Conservation (phyloP, 1,140 invertebrate species). For the Drosophila triauraria region DNA sequence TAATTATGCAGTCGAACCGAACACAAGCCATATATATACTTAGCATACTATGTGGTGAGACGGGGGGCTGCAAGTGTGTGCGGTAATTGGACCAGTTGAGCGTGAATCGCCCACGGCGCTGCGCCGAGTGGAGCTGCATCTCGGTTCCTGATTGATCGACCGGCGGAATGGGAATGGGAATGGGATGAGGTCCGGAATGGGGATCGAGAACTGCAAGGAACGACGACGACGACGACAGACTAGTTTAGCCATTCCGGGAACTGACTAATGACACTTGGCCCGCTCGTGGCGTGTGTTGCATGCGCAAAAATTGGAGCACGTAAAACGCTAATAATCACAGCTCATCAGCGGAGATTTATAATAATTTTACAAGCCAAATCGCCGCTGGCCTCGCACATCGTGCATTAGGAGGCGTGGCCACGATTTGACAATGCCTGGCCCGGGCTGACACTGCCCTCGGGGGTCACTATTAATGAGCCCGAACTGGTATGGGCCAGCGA, state of each 20-base stretch:
- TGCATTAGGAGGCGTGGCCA: conserved; percentile 75
- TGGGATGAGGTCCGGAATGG: conserved; percentile 4
- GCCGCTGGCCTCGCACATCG: conserved; percentile 60
- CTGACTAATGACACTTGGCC: conserved; percentile 76
- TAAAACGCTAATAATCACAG: conserved; percentile 82
- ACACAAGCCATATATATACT: conserved; percentile 1
- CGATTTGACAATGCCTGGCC: conserved; percentile 70
- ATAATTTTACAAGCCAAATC: conserved; percentile 71
- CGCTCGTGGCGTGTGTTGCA: conserved; percentile 51
- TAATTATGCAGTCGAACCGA: conserved; percentile 60
- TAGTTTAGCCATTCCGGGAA: conserved; percentile 72
- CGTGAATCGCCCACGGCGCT: conserved; percentile 68
- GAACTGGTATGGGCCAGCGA: conserved; percentile 45
- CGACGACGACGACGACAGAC: conserved; percentile 52
- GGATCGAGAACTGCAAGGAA: conserved; percentile 1
- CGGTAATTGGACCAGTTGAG: conserved; percentile 72
- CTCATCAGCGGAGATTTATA: conserved; percentile 81
- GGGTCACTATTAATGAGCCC: conserved; percentile 81
- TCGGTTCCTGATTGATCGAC: conserved; percentile 69
- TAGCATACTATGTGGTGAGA: conserved; percentile 3
- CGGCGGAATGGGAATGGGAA: conserved; percentile 15
- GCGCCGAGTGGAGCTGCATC: conserved; percentile 39
- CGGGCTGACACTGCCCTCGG: conserved; percentile 30
- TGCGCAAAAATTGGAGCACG: conserved; percentile 70
- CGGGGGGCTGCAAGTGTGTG: conserved; percentile 20